Evolutionary conservation across 2,797 vertebrate species (phyloP), one percentile per base, ranked within the genome.

Genomic region (Triplophysa yarkandensis): DNA sequence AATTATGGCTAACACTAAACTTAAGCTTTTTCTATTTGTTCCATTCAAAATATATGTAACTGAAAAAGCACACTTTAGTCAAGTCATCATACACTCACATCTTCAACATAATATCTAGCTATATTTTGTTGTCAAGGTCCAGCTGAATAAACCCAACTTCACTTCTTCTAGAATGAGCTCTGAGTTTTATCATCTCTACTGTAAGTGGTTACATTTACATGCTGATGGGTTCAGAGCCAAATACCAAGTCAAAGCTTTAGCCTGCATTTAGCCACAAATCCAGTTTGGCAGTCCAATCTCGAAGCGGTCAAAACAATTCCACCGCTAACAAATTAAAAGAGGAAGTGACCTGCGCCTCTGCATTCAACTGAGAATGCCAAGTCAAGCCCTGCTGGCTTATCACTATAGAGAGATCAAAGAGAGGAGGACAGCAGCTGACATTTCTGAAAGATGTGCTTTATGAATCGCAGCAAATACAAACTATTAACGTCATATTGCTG

Each of bases 221-320:
- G 68, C 67, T 81, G 76, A 78, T 76, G 55, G 58, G 46, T 44
- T 78, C 58, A 61, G 34, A 52, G 72, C 52, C 69, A 76, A 78
- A 78, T 68, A 52, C 60, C 73, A 69, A 62, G 57, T 73, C 69
- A 76, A 34, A 76, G 52, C 68, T 75, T 66, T 48, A 34, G 58
- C 28, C 32, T 50, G 41, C 21, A 16, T 63, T 74, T 41, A 68
- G 71, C 32, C 34, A 52, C 71, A 72, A 79, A 81, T 81, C 39
- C 52, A 69, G 55, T 76, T 71, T 79, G 77, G 73, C 80, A 76
- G 71, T 48, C 44, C 76, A 81, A 81, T 76, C 65, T 76, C 13
- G 13, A 63, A 50, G 46, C 44, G 23, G 50, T 73, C 77, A 72
- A 73, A 78, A 81, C 80, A 65, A 76, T 68, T 73, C 68, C 44